Percentiles rank a stretch among this genome's conserved stretches.
Conservation (phyloP, 1,140 invertebrate species). For the Phymorhynchus buccinoides region DNA sequence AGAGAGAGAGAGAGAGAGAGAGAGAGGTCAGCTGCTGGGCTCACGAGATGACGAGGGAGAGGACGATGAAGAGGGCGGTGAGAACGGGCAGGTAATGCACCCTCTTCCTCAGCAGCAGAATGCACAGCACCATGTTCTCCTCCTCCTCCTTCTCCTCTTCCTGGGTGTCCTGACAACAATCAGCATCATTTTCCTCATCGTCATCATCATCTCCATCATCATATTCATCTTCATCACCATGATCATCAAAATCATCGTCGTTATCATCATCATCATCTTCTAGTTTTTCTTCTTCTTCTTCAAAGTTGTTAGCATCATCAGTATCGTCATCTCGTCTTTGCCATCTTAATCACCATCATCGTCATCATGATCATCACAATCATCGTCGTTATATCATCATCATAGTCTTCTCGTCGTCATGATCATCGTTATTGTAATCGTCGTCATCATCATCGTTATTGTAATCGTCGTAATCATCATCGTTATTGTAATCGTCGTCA, state of each 20-base stretch:
- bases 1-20: background rate
- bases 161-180: background rate
- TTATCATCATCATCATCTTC: background rate
- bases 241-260: background rate
- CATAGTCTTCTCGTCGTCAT: too few species aligned
- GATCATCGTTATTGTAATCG: too few species aligned
- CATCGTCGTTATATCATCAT: too few species aligned
- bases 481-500: too few species aligned
- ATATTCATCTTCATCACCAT: background rate
- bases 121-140: conserved; percentile 41
- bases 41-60: conserved; percentile 58
- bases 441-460: too few species aligned
- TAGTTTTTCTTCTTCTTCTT: background rate
- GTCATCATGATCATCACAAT: too few species aligned
- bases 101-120: conserved; percentile 43
- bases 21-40: conserved; percentile 26
- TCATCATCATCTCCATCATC: background rate
- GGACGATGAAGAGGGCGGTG: conserved; percentile 56
- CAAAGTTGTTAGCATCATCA: background rate
- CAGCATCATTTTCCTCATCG: background rate
- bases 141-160: conserved; percentile 26
- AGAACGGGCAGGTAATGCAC: conserved; percentile 52
- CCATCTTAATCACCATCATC: too few species aligned
- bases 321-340: too few species aligned
- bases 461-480: too few species aligned